These are phyloP conservation scores for Diadegma fenestrale DNA, from an alignment of 2,888 invertebrate genomes.

Conservation along the genomic window DNA sequence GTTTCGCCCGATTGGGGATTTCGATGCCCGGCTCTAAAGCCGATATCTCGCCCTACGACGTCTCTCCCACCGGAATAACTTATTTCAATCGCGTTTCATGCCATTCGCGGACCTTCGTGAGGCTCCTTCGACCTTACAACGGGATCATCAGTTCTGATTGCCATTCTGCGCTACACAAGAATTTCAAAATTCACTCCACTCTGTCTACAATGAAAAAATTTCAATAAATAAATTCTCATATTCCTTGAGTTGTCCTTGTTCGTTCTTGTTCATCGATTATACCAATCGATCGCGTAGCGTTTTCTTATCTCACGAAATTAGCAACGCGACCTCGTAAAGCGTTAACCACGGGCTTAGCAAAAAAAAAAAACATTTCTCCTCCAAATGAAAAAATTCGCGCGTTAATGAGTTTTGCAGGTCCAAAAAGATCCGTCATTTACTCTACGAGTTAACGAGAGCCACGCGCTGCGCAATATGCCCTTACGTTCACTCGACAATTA, in stretches of 20 bases:
- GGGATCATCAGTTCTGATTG: slow-evolving; percentile 3
- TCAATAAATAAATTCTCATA: not conserved
- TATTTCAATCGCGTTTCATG: slow-evolving; percentile 43
- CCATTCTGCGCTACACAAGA: not conserved
- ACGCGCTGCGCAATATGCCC: slow-evolving; percentile 53
- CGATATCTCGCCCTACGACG: slow-evolving; percentile 40
- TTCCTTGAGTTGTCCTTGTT: not conserved
- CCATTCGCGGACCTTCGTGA: slow-evolving; percentile 12
- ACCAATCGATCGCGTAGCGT: not conserved
- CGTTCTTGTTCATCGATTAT: not conserved
- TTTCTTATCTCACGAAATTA: not conserved
- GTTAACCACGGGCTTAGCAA: not conserved
- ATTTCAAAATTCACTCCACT: not conserved
- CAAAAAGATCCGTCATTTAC: slow-evolving; percentile 56
- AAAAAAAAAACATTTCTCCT: slow-evolving; percentile 26
- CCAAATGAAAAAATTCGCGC: not conserved
- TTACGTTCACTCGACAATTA: slow-evolving; percentile 15
- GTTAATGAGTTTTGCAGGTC: slow-evolving; percentile 47
- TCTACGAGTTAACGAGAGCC: slow-evolving; percentile 67
- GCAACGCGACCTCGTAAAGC: slow-evolving; percentile 5
- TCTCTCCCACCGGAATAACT: slow-evolving; percentile 48
- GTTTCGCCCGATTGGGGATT: slow-evolving; percentile 46
- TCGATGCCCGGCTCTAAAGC: slow-evolving; percentile 54
- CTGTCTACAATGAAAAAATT: not conserved
- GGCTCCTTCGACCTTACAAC: not conserved